Percentiles rank a stretch among this genome's conserved stretches.
Evolutionary conservation across 2,113 vertebrate species (phyloP).

Genomic region (Gallinago jamesoni): DNA sequence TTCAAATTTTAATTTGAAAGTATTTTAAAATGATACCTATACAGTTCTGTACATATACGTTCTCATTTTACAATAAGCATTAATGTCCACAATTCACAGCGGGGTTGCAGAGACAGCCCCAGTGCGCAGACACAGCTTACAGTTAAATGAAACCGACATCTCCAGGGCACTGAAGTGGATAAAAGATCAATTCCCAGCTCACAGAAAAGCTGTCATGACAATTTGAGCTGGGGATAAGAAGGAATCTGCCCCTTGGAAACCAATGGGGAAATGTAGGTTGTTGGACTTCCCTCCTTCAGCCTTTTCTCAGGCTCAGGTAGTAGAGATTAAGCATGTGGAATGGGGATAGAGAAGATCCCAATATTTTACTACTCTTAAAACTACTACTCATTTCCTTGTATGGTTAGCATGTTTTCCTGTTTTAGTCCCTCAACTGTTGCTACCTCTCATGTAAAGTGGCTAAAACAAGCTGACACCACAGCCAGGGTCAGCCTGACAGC

Average conservation of each 20-base stretch:
- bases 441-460: neutral
- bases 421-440: neutral
- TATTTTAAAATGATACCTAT: neutral
- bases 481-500: neutral
- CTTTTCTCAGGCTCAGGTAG: neutral
- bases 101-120: neutral
- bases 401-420: too few relatives aligned
- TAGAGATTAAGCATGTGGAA: rapidly evolving
- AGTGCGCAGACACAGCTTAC: neutral
- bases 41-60: neutral
- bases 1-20: neutral
- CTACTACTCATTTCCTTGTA: neutral
- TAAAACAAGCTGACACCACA: neutral
- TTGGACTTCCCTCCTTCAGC: neutral
- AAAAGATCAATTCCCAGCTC: neutral
- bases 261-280: neutral
- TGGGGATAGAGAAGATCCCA: neutral
- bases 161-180: neutral
- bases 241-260: neutral
- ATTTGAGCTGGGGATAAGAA: neutral
- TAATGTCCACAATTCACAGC: rapidly evolving
- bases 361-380: neutral
- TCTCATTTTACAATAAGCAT: neutral
- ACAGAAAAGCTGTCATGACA: neutral
- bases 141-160: neutral